phyloP scores from a whole-genome alignment of 2,113 vertebrate genomes.

The Pogona vitticeps region DNA sequence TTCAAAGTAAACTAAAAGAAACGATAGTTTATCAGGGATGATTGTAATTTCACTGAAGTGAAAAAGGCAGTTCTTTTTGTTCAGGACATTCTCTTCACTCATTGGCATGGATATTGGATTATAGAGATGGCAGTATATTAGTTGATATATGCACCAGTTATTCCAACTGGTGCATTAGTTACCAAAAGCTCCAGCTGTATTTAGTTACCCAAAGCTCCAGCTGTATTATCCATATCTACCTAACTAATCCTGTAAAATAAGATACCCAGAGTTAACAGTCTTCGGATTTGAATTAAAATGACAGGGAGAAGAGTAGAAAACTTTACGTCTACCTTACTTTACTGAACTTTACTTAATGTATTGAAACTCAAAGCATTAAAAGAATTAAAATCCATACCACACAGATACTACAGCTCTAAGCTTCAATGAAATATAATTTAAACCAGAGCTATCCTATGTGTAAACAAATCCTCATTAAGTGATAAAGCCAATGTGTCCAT shows the following conservation, averaged over 20 bases:
- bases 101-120: background rate
- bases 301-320: background rate
- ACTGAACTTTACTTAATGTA: no score
- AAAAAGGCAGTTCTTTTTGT: background rate
- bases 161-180: background rate
- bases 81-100: background rate
- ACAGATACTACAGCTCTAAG: background rate
- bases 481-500: background rate
- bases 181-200: background rate
- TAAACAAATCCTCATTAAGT: constrained; percentile 8
- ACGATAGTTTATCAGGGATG: background rate
- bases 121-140: background rate
- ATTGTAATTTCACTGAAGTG: background rate
- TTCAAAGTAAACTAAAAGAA: background rate
- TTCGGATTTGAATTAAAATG: background rate
- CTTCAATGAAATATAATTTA: background rate
- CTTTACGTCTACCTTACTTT: background rate
- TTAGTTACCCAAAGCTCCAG: background rate
- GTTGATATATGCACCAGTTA: background rate
- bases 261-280: background rate
- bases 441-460: background rate
- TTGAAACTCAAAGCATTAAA: background rate
- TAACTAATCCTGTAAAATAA: background rate
- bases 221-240: background rate
- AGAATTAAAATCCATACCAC: constrained; percentile 2